Evolutionary conservation across 2,888 invertebrate genomes (phyloP).

Genomic region (Sepiola atlantica): DNA sequence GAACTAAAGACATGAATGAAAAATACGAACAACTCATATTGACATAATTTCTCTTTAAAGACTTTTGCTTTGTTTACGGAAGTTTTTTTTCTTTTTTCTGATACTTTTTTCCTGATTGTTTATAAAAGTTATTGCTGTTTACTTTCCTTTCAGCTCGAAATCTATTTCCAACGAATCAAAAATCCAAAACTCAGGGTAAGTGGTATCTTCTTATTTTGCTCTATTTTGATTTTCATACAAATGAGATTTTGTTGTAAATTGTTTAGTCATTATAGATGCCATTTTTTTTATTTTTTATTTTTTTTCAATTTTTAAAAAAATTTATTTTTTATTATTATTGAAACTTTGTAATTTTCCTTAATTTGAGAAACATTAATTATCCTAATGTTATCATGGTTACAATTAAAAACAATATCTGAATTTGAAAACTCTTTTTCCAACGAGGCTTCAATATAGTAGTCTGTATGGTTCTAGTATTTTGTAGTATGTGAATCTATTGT

Average conservation of each 20-base stretch:
- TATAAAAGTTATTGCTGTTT: background rate
- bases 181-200: constrained; percentile 82
- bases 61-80: too few relatives aligned
- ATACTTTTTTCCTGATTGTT: too few relatives aligned
- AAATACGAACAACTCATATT: too few relatives aligned
- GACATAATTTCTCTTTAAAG: too few relatives aligned
- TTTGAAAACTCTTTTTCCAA: background rate
- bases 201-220: background rate
- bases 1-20: too few relatives aligned
- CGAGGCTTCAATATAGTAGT: constrained; percentile 32
- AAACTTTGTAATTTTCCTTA: constrained; percentile 4
- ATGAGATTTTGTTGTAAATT: constrained; percentile 1
- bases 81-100: too few relatives aligned
- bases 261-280: background rate
- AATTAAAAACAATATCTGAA: background rate
- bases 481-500: constrained; percentile 6
- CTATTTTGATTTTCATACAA: background rate
- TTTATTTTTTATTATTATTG: too few relatives aligned
- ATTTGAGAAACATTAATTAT: constrained; percentile 15
- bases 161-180: constrained; percentile 95
- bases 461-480: constrained; percentile 32
- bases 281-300: background rate
- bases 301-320: too few relatives aligned
- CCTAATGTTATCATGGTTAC: constrained; percentile 32
- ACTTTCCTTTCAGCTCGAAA: constrained; percentile 79